Base-by-base conservation (phyloP, 2,797 vertebrate genomes). In the Lacerta bilineata region DNA sequence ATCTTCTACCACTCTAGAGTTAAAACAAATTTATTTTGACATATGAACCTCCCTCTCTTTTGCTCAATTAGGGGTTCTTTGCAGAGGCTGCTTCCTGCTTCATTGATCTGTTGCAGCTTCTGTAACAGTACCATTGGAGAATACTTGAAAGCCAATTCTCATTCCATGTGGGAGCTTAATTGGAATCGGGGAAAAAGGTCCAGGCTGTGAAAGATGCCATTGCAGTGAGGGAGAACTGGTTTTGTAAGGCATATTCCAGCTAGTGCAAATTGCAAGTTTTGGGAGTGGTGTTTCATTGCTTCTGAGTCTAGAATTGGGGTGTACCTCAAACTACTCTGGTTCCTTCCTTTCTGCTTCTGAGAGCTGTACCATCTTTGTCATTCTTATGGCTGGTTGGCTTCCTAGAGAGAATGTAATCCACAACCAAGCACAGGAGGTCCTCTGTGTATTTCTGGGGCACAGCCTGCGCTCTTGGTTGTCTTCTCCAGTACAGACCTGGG, bases 1-100 rank as follows among this genome's bases (percentile, higher is more conserved):
- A 46, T 41, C 9, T n/a, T 4, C 33, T 36, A 25, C 43, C 83
- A 23, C 0, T 84, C 71, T 88, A 72, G 43, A 72, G 15, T n/a
- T 79, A 72, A 87, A 61, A 33, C 72, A 43, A 64, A 7, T 64
- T 64, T 61, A 23, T 64, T 64, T 18, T 87, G 72, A 15, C 0
- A 0, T 83, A n/a, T 5, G 17, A 64, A 64, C 17, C 23, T 64
- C 20, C 61, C 61, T 7, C 20, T 64, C 61, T 23, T 2, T 36
- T 90, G 33, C 1, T 29, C 88, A 89, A 27, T 3, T 2, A 46
- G 5, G 80, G 27, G 74, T 85, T 90, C 1, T 64, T 71, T 77
- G 64, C 50, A 83, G 71, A 59, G 87, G 1, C 66, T 91, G 17
- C 88, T 92, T 91, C 2, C 74, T 88, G 29, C 88, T 94, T 91